Evolutionary conservation across 1,140 invertebrate species (phyloP).

Genomic region (Teleogryllus occipitalis): DNA sequence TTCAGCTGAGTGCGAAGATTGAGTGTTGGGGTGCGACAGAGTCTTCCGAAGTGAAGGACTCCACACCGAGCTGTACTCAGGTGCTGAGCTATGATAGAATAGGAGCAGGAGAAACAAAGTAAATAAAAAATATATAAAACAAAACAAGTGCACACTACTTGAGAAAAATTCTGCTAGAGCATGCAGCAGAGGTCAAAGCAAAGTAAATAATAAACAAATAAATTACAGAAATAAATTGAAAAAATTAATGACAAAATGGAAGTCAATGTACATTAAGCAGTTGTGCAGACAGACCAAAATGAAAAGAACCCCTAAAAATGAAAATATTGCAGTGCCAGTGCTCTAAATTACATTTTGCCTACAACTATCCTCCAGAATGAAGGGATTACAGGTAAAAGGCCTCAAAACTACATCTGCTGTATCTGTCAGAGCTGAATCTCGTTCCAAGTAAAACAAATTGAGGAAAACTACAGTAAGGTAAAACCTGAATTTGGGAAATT

Average conservation of each 20-base stretch:
- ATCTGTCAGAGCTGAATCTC: no score
- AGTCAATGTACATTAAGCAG: not conserved
- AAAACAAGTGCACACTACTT: conserved; percentile 9
- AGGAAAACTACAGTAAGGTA: not conserved
- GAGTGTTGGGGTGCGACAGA: conserved; percentile 33
- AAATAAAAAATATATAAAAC: conserved; percentile 10
- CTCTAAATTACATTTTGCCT: no score
- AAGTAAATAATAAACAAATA: not conserved
- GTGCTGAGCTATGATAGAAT: conserved; percentile 33
- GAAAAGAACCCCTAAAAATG: not conserved
- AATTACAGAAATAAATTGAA: not conserved
- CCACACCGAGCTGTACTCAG: conserved; percentile 35
- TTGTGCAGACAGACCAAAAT: not conserved
- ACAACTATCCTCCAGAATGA: no score
- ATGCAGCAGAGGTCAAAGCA: not conserved
- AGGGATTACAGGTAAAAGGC: no score
- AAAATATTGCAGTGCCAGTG: not conserved
- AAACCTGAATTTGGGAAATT: conserved; percentile 6
- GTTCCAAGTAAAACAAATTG: no score
- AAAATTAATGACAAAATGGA: not conserved
- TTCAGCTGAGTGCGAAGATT: not conserved
- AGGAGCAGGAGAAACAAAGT: conserved; percentile 15
- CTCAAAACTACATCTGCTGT: no score
- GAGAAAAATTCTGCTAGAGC: not conserved
- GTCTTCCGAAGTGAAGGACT: conserved; percentile 39